Evolutionary conservation across 37 sponge, comb jelly and placozoan species (phyloP), one percentile per base, ranked within the genome.

Genomic region (Halisarca cf. caerulea): DNA sequence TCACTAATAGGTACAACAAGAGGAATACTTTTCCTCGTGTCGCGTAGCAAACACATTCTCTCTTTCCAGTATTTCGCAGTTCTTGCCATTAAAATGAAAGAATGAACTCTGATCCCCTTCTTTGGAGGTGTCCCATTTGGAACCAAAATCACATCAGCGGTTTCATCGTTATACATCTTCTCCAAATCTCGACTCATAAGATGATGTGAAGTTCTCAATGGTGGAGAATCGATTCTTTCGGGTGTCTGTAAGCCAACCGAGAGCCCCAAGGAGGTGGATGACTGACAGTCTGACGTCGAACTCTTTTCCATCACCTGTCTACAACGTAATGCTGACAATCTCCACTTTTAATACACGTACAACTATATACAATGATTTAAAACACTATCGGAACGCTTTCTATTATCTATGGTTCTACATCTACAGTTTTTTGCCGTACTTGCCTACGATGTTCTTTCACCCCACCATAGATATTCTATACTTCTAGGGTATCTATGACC

Each of bases 31-130:
- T 71, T 33, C 18, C 37, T 17, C 21, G 30, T 39, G 20, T 33
- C 21, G 6, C 37, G 37, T 8, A 36, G 7, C 7, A 71, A 7
- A 33, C 59, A 66, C 37, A 44, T 30, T 58, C 75, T 83, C 66
- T 82, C 73, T 24, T 32, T 58, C 66, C 83, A 53, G 86, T 82
- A 89, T 9, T 78, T 54, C 3, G 80, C 85, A 70, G 91, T 88
- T 18, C 95, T 75, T 14, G 88, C 81, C 66, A 82, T 57, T 24
- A 85, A 64, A 28, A 85, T n/a, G 47, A 79, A 45, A 18, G 78
- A 44, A 37, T 85, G 86, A 27, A 51, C 66, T n/a, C 83, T 23
- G 11, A 85, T 64, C 35, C 43, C 25, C 15, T 57, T 44, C 44
- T 17, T 32, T 11, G 41, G 53, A n/a, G 24, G 7, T 7, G 7